Base-by-base conservation (phyloP, 2,113 vertebrate genomes). In the Tautogolabrus adspersus region DNA sequence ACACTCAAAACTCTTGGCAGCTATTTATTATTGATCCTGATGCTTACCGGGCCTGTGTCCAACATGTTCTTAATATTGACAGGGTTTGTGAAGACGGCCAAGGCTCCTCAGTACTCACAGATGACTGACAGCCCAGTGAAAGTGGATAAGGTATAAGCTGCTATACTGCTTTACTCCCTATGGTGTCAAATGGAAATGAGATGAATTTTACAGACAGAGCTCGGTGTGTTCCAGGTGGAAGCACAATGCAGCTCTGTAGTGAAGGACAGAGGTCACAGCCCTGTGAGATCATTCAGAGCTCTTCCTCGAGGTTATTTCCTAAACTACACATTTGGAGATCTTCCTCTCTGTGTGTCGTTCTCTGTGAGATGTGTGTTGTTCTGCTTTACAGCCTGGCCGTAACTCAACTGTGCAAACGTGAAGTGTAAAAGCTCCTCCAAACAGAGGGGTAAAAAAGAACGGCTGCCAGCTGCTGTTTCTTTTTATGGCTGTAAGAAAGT, bases 381-480 rank as follows among this genome's bases (percentile, higher is more conserved):
- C 72, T 16, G 47, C 58, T 88, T 83, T 79, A 77, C 70, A n/a
- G 70, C 62, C 58, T 3, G 72, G 72, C 42, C 12, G n/a, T 77
- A 85, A 87, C 55, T 88, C 76, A 87, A 52, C 72, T 67, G 72
- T 77, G 60, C 75, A 88, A 89, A 91, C 77, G 51, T 65, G 63
- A 87, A 67, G 83, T 79, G 83, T 89, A 83, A 84, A 83, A 81
- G 42, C 66, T 80, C 78, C 55, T 71, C 58, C 90, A 89, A 94
- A 92, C 91, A 93, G 87, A 91, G 72, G n/a, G 37, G 61, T 87
- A 71, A 92, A 52, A 89, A 66, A 10, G 11, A 90, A 90, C 69
- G 77, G 62, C 70, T 58, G 30, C 61, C 92, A 93, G 91, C 88
- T 89, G 87, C 80, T 69, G 71, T 57, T 72, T 59, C 82, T 90